Evolutionary conservation across 2,888 invertebrate genomes (phyloP).

Genomic region (Neoscelio sp.): DNA sequence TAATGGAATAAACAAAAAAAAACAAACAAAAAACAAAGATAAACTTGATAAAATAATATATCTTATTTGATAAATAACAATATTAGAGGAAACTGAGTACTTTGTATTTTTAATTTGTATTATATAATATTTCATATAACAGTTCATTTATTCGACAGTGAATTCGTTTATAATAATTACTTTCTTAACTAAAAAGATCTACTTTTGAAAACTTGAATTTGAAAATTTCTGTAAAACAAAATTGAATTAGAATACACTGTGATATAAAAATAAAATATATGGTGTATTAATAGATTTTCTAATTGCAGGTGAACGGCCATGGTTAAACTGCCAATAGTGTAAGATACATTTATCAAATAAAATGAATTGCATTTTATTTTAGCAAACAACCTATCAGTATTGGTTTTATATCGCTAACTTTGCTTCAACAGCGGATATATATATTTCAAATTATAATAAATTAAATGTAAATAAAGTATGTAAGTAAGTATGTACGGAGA

Average conservation of each 20-base stretch:
- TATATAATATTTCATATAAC: no score
- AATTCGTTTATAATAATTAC: no score
- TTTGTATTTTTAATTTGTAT: no score
- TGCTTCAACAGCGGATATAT: constrained; percentile 1
- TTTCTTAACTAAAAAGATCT: no score
- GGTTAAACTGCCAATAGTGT: constrained; percentile 13
- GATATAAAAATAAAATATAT: no score
- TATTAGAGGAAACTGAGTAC: no score
- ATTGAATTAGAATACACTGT: neutral
- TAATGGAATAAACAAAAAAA: no score
- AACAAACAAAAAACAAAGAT: no score
- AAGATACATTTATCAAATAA: constrained; percentile 21
- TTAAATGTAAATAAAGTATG: constrained; percentile 13
- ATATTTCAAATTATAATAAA: neutral
- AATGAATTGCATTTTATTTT: constrained; percentile 8
- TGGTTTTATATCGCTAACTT: constrained; percentile 13
- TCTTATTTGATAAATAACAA: no score
- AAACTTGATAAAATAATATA: no score
- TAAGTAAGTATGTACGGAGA: neutral
- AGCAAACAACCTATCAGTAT: constrained; percentile 23
- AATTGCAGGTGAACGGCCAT: constrained; percentile 19
- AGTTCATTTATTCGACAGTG: no score
- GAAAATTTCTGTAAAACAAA: neutral
- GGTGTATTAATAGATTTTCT: neutral
- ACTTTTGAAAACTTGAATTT: no score